Conservation (phyloP, 2,888 invertebrate genomes). For the Microdon myrmicae region DNA sequence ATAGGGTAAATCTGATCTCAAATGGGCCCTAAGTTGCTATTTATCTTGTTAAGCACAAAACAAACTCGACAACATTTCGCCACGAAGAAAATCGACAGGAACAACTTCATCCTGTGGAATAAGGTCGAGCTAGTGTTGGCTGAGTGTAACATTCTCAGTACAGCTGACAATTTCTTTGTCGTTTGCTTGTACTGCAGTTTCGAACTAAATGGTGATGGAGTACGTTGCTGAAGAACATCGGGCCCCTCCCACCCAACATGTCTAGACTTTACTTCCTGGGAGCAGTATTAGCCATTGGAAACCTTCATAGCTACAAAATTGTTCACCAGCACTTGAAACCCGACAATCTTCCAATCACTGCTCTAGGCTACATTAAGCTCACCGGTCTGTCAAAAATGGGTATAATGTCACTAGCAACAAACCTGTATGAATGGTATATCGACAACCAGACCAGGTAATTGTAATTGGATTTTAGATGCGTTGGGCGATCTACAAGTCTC, state of each 20-base stretch:
- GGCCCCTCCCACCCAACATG: conserved; percentile 96
- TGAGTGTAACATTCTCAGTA: conserved; percentile 98
- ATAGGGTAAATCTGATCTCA: conserved; percentile 95
- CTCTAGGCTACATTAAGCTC: conserved; percentile 97
- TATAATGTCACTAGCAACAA: conserved; percentile 85
- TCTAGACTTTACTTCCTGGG: conserved; percentile 99
- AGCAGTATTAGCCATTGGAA: conserved; percentile 98
- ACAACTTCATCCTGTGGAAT: conserved; percentile 95
- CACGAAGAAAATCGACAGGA: conserved; percentile 99
- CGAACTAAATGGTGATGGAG: conserved; percentile 99
- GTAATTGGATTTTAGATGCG: too few species aligned
- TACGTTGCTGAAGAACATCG: conserved; percentile 91
- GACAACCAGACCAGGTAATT: conserved; percentile 97
- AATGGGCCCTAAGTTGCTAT: conserved; percentile 99
- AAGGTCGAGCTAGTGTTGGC: conserved; percentile 98
- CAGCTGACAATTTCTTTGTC: conserved; percentile 99
- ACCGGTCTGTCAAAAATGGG: conserved; percentile 73
- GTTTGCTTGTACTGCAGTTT: conserved; percentile 99
- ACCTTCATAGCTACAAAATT: conserved; percentile 98
- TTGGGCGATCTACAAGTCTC: too few species aligned
- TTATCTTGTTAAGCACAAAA: conserved; percentile 94
- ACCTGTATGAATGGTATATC: conserved; percentile 94
- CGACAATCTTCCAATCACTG: conserved; percentile 97
- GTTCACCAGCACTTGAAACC: conserved; percentile 99
- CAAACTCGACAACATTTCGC: conserved; percentile 94